Conservation (phyloP, 2,797 vertebrate species). For the Parauchenoglanis ngamensis region DNA sequence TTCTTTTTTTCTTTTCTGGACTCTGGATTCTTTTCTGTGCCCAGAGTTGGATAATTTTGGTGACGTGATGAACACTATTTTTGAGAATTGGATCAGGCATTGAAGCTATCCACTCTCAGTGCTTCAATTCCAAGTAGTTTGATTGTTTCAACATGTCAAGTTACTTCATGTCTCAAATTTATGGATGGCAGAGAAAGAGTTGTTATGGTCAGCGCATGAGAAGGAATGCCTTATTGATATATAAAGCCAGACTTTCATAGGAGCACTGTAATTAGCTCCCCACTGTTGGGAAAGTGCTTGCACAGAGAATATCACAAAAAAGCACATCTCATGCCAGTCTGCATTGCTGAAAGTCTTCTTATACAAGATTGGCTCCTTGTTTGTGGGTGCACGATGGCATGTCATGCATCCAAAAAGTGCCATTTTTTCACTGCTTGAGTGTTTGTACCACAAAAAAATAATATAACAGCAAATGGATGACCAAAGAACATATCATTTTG, state of each 20-base stretch:
- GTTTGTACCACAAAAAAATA: neutral
- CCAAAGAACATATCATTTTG: neutral
- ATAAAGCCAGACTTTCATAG: neutral
- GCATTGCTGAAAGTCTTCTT: neutral
- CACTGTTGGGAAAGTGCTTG: neutral
- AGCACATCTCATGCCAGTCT: neutral
- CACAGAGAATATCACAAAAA: neutral
- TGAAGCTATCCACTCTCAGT: neutral
- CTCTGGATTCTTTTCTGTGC: neutral
- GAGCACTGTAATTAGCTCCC: neutral
- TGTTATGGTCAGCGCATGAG: neutral
- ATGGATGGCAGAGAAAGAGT: neutral
- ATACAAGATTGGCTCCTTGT: neutral
- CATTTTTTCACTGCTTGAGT: neutral
- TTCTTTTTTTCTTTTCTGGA: neutral
- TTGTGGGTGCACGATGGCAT: neutral
- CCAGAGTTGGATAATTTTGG: neutral
- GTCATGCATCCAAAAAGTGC: neutral
- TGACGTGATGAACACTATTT: neutral
- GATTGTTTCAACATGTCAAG: neutral
- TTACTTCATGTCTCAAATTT: neutral
- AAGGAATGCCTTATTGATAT: neutral
- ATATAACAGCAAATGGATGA: neutral
- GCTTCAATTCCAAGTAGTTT: neutral
- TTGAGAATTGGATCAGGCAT: neutral